Evolutionary conservation across 2,797 vertebrate species (phyloP), one percentile per base, ranked within the genome.

Genomic region (Choloepus didactylus): DNA sequence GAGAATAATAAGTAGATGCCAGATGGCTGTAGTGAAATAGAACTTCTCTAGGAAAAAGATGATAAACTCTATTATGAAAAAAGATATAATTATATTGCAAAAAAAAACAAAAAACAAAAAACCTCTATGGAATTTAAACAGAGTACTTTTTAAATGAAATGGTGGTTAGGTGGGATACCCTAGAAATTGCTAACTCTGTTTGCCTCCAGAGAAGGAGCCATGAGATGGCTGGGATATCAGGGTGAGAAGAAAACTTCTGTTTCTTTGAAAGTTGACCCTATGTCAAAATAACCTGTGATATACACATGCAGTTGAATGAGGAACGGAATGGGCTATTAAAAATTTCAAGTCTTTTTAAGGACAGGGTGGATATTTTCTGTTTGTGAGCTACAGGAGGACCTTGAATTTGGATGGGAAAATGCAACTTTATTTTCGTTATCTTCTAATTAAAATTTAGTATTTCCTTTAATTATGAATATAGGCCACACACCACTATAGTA

Each of bases 381-480:
- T 89, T 69, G 77, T 85, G 62, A 89, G 64, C 67, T 77, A 83
- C 41, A 64, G 69, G n/a, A 87, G 38, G 66, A 77, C 38, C 79
- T 88, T 84, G 46, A 89, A 70, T 95, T 95, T 77, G 54, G 79
- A 92, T 88, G 73, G 51, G 1, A 89, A 91, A 73, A 87, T 89
- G 35, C 27, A 21, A 27, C 31, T 94, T 89, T 88, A 94, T 88
- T 85, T 91, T 88, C 35, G 73, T 69, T 89, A 51, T 92, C 38
- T 85, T 81, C 62, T 79, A 69, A 67, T 79, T 10, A 11, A 12
- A 54, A 54, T 10, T 54, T 54, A 54, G 51, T 54, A 54, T 54
- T 54, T 49, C 46, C 46, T 49, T 49, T 10, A 49, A 10, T 49
- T 49, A 49, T 49, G 46, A 49, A 49, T 49, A 11, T 54, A 54